A percentile compares a stretch with the other conserved stretches of the same genome.
Conservation (phyloP, 2,888 invertebrate species). For the Andrena marginata region DNA sequence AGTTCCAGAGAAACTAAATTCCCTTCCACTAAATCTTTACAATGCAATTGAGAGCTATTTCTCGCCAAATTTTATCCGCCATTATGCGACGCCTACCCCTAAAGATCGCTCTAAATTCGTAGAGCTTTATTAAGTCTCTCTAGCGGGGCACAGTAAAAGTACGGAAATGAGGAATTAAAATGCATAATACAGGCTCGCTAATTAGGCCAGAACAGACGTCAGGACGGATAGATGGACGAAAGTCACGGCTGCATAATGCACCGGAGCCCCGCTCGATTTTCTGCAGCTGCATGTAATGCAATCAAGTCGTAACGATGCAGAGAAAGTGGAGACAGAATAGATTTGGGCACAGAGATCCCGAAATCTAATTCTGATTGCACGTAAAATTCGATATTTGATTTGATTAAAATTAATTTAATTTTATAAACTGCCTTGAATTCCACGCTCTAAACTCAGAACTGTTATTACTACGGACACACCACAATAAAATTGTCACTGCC, state of each 20-base stretch:
- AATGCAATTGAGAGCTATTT: not conserved
- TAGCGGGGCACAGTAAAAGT: slow-evolving; percentile 24
- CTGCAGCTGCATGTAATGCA: slow-evolving; percentile 42
- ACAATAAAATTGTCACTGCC: too few relatives aligned
- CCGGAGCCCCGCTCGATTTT: slow-evolving; percentile 43
- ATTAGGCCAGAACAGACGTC: slow-evolving; percentile 56
- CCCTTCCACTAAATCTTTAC: not conserved
- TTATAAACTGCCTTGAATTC: too few relatives aligned
- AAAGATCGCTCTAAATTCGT: slow-evolving; percentile 1
- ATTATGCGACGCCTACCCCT: not conserved
- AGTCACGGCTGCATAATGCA: slow-evolving; percentile 62
- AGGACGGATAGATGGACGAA: slow-evolving; percentile 45
- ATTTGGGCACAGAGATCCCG: slow-evolving; percentile 1
- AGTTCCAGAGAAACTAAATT: too few relatives aligned
- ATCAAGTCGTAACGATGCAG: slow-evolving; percentile 38
- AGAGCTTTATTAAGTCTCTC: slow-evolving; percentile 1
- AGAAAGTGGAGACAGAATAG: slow-evolving; percentile 41
- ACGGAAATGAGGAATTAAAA: slow-evolving; percentile 53
- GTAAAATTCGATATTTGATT: not conserved
- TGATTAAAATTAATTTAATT: too few relatives aligned
- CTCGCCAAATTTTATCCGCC: not conserved
- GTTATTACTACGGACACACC: too few relatives aligned
- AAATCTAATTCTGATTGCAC: slow-evolving; percentile 14
- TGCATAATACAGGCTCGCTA: slow-evolving; percentile 43
- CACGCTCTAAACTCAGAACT: too few relatives aligned